Percentiles rank a stretch among this genome's conserved stretches.
These are phyloP conservation scores for Holacanthella duospinosa DNA, from an alignment of 2,888 invertebrate species.

Conservation along the genomic window DNA sequence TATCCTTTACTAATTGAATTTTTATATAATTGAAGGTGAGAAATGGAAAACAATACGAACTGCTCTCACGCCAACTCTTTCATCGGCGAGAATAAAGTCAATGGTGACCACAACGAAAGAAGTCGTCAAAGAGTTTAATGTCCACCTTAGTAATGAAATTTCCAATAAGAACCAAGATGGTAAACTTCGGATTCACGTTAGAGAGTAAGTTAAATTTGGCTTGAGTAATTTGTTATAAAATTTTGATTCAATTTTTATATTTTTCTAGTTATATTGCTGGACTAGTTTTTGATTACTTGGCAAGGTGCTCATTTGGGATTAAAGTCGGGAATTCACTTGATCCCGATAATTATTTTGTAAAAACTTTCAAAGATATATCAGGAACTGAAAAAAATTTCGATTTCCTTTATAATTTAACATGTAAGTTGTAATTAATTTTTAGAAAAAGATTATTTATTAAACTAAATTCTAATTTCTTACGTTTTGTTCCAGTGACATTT, in stretches of 20 bases:
- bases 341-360: slow-evolving; percentile 29
- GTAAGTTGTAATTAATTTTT: slow-evolving; percentile 18
- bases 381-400: slow-evolving; percentile 20
- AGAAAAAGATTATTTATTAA: neutral
- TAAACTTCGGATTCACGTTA: slow-evolving; percentile 26
- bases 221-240: neutral
- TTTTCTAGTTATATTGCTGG: slow-evolving; percentile 22
- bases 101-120: slow-evolving; percentile 23
- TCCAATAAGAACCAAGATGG: slow-evolving; percentile 14
- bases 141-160: slow-evolving; percentile 18
- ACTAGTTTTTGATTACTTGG: slow-evolving; percentile 31
- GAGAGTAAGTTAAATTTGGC: slow-evolving; percentile 20
- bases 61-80: slow-evolving; percentile 26
- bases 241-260: neutral
- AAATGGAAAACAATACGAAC: slow-evolving; percentile 34
- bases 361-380: slow-evolving; percentile 23
- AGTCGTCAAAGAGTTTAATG: slow-evolving; percentile 22
- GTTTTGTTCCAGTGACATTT: slow-evolving; percentile 22
- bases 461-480: neutral
- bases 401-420: slow-evolving; percentile 26
- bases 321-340: slow-evolving; percentile 24
- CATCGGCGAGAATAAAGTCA: slow-evolving; percentile 28
- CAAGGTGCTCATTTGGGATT: slow-evolving; percentile 25
- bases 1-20: too few species aligned
- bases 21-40: slow-evolving; percentile 28